phyloP scores from a whole-genome alignment of 2,113 vertebrate species.

The Perca schrenkii region DNA sequence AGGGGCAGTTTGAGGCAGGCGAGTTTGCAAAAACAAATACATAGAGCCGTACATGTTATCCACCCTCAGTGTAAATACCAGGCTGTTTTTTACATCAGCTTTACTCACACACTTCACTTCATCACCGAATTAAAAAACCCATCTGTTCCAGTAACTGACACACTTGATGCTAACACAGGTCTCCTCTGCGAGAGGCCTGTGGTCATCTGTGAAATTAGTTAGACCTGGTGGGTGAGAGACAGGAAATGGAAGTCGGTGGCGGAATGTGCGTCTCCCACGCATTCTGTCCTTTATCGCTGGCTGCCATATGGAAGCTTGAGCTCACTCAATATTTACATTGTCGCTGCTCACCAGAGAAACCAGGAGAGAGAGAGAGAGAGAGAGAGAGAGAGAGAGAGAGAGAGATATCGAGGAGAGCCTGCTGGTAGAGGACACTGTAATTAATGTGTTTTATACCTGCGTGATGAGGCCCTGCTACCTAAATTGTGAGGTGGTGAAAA shows the following conservation, averaged over 20 bases:
- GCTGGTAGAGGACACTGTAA: slow-evolving; percentile 39
- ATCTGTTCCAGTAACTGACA: slow-evolving; percentile 35
- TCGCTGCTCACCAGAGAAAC: slow-evolving; percentile 35
- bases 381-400: not conserved
- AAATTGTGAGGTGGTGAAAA: slow-evolving; percentile 11
- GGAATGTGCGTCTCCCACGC: slow-evolving; percentile 81
- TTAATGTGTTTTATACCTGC: slow-evolving; percentile 56
- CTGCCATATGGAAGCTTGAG: slow-evolving; percentile 72
- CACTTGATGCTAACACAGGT: slow-evolving; percentile 30
- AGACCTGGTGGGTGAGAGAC: slow-evolving; percentile 79
- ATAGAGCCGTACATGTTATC: not conserved
- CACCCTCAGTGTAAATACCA: not conserved
- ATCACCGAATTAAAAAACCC: slow-evolving; percentile 31
- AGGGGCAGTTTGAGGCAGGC: not conserved
- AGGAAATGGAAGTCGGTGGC: slow-evolving; percentile 79
- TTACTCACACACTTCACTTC: not conserved
- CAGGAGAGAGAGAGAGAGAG: slow-evolving; percentile 13
- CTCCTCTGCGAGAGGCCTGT: slow-evolving; percentile 46
- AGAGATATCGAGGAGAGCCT: not conserved
- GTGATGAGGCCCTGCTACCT: slow-evolving; percentile 21
- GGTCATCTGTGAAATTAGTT: slow-evolving; percentile 81
- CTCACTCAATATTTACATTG: slow-evolving; percentile 73
- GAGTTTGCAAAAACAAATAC: not conserved
- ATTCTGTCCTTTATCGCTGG: slow-evolving; percentile 70
- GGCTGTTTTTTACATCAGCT: slow-evolving; percentile 34